phyloP scores from a whole-genome alignment of 2,113 vertebrate species.

The Synchiropus splendidus region DNA sequence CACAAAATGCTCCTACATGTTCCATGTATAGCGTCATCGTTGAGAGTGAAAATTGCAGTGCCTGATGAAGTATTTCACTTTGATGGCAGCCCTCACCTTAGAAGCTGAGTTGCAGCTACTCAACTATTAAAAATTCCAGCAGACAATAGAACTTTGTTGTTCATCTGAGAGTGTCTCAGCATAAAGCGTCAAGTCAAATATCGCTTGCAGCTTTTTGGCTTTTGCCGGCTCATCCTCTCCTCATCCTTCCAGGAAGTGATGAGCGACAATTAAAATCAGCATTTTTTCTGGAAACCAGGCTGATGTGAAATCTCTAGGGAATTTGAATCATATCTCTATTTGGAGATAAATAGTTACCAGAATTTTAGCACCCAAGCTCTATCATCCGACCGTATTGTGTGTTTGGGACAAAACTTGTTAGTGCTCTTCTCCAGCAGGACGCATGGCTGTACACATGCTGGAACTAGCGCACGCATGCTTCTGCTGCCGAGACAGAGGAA shows the following conservation, averaged over 20 bases:
- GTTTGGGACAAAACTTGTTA: conserved; percentile 12
- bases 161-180: conserved; percentile 40
- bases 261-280: not conserved
- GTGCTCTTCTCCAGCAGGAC: not conserved
- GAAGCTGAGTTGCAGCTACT: too few species aligned
- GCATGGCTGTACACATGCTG: conserved; percentile 11
- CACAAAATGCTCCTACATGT: too few species aligned
- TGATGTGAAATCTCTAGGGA: conserved; percentile 11
- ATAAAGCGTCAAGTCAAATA: conserved; percentile 41
- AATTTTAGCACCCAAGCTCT: too few species aligned
- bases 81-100: not conserved
- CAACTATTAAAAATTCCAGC: not conserved
- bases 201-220: conserved; percentile 28
- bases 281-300: conserved; percentile 1
- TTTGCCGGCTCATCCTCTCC: conserved; percentile 11
- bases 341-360: conserved; percentile 15
- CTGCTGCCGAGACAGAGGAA: conserved; percentile 14
- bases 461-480: conserved; percentile 6
- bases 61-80: conserved; percentile 8
- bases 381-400: not conserved
- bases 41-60: too few species aligned
- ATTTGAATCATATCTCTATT: conserved; percentile 1
- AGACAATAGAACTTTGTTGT: conserved; percentile 45
- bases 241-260: conserved; percentile 21
- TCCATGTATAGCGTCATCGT: too few species aligned